Percentiles rank a stretch among this genome's conserved stretches.
Evolutionary conservation across 2,113 vertebrate genomes (phyloP).

Genomic region (Spea multiplicata): DNA sequence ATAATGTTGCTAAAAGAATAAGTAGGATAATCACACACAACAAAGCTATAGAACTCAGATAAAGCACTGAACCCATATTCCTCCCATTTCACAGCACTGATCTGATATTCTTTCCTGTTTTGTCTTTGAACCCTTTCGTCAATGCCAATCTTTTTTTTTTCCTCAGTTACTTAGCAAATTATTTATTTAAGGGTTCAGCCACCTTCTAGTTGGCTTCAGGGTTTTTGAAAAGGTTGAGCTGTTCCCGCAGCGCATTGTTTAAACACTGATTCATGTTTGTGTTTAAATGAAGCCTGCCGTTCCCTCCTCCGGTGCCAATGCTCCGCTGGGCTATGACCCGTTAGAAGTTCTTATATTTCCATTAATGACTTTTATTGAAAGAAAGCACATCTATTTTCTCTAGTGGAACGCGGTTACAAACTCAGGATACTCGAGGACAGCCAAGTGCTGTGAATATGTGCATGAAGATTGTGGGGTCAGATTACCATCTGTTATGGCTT

Average conservation of each 20-base stretch:
- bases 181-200: conserved; percentile 38
- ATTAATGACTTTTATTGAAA: too few species aligned
- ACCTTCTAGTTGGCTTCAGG: background rate
- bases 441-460: too few species aligned
- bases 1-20: background rate
- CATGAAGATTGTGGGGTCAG: too few species aligned
- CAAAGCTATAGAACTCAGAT: background rate
- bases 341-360: background rate
- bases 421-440: too few species aligned
- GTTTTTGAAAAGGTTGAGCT: conserved; percentile 24
- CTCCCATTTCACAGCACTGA: background rate
- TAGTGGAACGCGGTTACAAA: too few species aligned
- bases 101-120: background rate
- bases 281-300: conserved; percentile 1
- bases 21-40: conserved; percentile 21
- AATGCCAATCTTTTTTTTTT: background rate
- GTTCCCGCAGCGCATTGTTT: conserved; percentile 18
- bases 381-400: too few species aligned
- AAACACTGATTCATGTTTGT: conserved; percentile 34
- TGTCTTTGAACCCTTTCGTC: conserved; percentile 12
- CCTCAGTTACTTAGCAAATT: conserved; percentile 41
- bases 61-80: conserved; percentile 16
- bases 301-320: conserved; percentile 8
- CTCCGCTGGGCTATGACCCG: conserved; percentile 8
- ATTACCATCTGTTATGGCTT: too few species aligned